Evolutionary conservation across 2,113 vertebrate species (phyloP).

Genomic region (Chiloscyllium plagiosum): DNA sequence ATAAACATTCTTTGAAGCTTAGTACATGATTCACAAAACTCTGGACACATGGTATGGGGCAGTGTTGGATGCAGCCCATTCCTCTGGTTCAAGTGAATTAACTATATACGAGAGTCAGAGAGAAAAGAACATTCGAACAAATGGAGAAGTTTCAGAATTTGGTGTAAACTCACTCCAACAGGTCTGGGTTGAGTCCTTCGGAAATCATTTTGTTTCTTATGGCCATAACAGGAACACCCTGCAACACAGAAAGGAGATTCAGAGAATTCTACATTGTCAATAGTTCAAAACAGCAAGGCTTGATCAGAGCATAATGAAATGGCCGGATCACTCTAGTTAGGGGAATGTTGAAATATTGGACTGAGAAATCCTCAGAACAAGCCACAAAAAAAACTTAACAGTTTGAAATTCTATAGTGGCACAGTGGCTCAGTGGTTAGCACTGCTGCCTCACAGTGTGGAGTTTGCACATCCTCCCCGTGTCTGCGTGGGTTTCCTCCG

Average conservation of each 20-base stretch:
- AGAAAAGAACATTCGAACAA: not conserved
- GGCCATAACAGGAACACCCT: constrained; percentile 97
- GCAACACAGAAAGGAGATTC: constrained; percentile 36
- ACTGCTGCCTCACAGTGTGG: too few relatives aligned
- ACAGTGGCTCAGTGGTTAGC: too few relatives aligned
- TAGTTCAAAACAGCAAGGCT: not conserved
- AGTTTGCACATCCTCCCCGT: too few relatives aligned
- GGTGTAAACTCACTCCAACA: constrained; percentile 82
- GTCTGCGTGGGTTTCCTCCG: too few relatives aligned
- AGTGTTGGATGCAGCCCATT: not conserved
- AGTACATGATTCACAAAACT: not conserved
- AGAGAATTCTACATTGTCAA: not conserved
- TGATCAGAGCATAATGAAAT: not conserved
- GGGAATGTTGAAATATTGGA: not conserved
- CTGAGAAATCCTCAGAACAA: not conserved
- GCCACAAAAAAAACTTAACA: not conserved
- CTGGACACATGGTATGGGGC: not conserved
- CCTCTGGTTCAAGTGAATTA: not conserved
- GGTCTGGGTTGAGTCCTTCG: constrained; percentile 82
- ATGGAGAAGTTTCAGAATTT: not conserved
- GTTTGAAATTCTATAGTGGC: not conserved
- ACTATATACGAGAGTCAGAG: not conserved
- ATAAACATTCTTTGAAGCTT: not conserved
- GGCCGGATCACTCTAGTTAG: not conserved
- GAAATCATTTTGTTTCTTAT: constrained; percentile 93